Base-by-base conservation (phyloP, 2,888 invertebrate genomes). In the Ennomos erosarius region DNA sequence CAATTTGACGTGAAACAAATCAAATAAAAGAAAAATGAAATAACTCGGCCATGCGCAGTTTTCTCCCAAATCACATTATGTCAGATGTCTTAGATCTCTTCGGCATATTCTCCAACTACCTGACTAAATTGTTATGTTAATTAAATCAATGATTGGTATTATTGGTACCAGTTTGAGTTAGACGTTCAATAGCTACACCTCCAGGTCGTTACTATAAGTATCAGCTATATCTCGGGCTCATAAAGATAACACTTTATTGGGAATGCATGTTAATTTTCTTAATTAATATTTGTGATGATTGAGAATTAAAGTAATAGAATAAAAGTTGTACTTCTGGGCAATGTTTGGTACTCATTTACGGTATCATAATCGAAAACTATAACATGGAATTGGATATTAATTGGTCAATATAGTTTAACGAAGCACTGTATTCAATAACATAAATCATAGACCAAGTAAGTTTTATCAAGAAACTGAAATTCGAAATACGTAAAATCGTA, bases 231-330 rank as follows among this genome's bases (percentile, higher is more conserved):
- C 45, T 55, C 40, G 34, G 11, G 9, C 50, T 51, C 47, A 42
- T 62, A 51, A 62, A 62, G 54, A 61, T 57, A 50, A 38, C 40
- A 39, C 12, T 54, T 61, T 57, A 61, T 55, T 47, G 62, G 8
- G 35, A 58, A 54, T 38, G 49, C 57, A 62, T 58, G 54, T 44
- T 54, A 57, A 61, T 57, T 54, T 35, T 10, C 0, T 61, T 54
- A 57, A 62, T 55, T 62, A 51, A 54, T 58, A 52, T 54, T 44
- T 36, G 37, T 54, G 45, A 59, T 46, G 34, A 34, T 8, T 46
- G 13, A 50, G 13, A 26, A 26, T 26, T 26, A 26, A 26, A 26
- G 26, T 26, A 26, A 26, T 26, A 26, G 26, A 26, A 26, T 26
- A 26, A 26, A 26, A 26, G 26, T 26, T 6, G 6, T 6, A 26